Evolutionary conservation across 64 coral and sea anemone species (phyloP), one percentile per base, ranked within the genome.

Genomic region (Pocillopora verrucosa): DNA sequence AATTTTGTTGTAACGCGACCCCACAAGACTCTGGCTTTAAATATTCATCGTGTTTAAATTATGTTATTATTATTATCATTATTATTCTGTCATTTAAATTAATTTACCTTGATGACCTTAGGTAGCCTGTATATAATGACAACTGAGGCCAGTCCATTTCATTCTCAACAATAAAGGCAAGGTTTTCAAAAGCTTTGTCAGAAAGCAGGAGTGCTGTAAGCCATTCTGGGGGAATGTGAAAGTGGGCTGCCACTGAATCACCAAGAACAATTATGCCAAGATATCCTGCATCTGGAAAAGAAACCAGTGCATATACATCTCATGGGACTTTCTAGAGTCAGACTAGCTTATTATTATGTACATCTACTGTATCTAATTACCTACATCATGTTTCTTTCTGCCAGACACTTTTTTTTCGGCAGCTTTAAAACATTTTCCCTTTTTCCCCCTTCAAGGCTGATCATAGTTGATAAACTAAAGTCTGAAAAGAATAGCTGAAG

Each of bases 121-220:
- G 85, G 75, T 93, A 93, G 34, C 93, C 94, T 58, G 97, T 93
- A 72, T 91, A 99, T 5, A 90, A 34, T 17, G 97, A 99, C 14
- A 95, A 24, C 86, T 95, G 94, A 26, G 97, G 97, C 97, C 97
- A 99, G 59, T 99, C 97, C 61, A 95, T 60, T 76, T 99, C 97
- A 93, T 99, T 99, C 51, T 85, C 75, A 19, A 95, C 64, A 56
- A 95, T 93, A 75, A 99, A 99, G 13, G 65, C 76, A 19, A 86
- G 74, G 86, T 99, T 62, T 17, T 81, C 80, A 68, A 99, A 99
- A 45, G 95, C 91, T 62, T 87, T 59, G 58, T 75, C 35, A 60
- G 86, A 75, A 13, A 95, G 36, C 57, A 91, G 80, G 37, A 74
- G 87, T 63, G 97, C 83, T 41, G 88, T 99, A 16, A 99, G 74